Evolutionary conservation across 1,140 invertebrate species (phyloP), one percentile per base, ranked within the genome.

Genomic region (Scaptomyza graminum): DNA sequence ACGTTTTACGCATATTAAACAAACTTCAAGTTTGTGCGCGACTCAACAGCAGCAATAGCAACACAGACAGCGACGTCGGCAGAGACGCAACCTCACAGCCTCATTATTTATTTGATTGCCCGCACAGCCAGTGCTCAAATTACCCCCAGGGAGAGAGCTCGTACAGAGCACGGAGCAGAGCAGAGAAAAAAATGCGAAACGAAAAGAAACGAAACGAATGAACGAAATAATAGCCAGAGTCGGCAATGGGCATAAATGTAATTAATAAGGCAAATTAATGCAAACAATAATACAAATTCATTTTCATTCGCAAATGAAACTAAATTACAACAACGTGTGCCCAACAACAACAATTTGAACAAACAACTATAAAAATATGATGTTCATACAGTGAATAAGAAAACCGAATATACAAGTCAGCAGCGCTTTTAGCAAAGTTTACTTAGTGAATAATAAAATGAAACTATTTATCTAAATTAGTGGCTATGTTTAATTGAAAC

Each of bases 241-340:
- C 49, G 60, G 60, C 54, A 71, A 47, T 46, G 66, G 66, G 73
- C 79, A 88, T 88, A 88, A 88, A 88, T 81, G 83, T 88, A 88
- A 88, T 88, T 88, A 88, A 88, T 88, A 88, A 88, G 83, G 83
- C 83, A 88, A 88, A 88, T 88, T 88, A 88, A 88, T 88, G 83
- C 83, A 88, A 88, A 88, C 83, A 88, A 88, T 85, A 85, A 85
- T 88, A 88, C 79, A 79, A 88, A 88, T 88, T 88, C 83, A 88
- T 88, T 88, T 88, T 83, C 83, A 82, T 79, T 76, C 83, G 79
- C 83, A 87, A 87, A 83, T 76, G 72, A 89, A 89, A 88, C 84
- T 79, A 88, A 88, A 88, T 89, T 89, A 88, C 73, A 88, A 83
- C 83, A 88, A 76, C 79, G 77, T 85, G 77, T 13, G 59, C 41